Evolutionary conservation across 2,113 vertebrate genomes (phyloP).

Genomic region (Turnix velox): DNA sequence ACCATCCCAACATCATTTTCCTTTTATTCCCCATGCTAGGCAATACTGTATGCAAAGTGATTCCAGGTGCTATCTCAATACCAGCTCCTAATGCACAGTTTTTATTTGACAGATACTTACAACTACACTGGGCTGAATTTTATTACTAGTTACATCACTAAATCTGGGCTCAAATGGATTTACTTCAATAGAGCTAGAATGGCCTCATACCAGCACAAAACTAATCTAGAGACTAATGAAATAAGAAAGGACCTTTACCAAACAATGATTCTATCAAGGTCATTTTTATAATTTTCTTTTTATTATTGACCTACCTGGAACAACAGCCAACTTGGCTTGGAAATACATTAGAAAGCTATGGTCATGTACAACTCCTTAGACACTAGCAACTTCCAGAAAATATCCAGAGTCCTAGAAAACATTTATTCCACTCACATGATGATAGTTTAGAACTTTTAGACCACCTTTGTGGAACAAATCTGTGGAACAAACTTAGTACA

Average conservation of each 20-base stretch:
- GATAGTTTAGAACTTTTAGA: not conserved
- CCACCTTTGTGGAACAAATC: not conserved
- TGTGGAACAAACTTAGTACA: not conserved
- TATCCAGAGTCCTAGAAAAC: not conserved
- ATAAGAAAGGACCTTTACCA: not conserved
- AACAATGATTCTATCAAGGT: not conserved
- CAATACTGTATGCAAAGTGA: not conserved
- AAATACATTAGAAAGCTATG: not conserved
- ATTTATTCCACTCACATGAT: not conserved
- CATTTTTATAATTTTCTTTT: conserved; percentile 7
- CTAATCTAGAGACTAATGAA: not conserved
- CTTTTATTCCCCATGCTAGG: not conserved
- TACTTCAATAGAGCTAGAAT: not conserved
- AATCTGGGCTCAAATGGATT: not conserved
- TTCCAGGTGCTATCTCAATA: not conserved
- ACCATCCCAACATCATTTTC: not conserved
- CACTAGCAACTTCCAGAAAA: not conserved
- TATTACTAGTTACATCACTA: not conserved
- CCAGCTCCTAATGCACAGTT: not conserved
- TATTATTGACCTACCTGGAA: not conserved
- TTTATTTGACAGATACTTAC: not conserved
- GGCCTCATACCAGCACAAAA: not conserved
- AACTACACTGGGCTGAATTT: not conserved
- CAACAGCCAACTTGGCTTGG: not conserved
- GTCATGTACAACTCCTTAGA: not conserved